Conservation (phyloP, 2,113 vertebrate species). For the Hydrochoerus hydrochaeris region DNA sequence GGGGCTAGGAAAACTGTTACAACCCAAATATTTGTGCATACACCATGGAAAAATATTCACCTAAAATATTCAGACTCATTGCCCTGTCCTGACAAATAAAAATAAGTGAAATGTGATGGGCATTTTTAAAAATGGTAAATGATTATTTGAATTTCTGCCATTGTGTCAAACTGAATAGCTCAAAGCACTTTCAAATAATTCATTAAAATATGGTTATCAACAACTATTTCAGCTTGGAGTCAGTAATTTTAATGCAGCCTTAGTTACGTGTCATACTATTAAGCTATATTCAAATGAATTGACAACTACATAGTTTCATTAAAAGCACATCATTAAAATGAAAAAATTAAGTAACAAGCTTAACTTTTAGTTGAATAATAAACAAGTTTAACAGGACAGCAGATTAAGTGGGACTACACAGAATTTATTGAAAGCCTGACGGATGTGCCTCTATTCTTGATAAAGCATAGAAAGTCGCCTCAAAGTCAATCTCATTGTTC, state of each 20-base stretch:
- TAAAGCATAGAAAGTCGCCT: background rate
- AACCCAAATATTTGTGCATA: background rate
- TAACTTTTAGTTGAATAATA: background rate
- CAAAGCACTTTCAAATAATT: slow-evolving; percentile 16
- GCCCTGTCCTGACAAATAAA: slow-evolving; percentile 20
- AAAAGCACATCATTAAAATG: background rate
- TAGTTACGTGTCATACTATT: background rate
- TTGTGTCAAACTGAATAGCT: background rate
- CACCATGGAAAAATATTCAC: background rate
- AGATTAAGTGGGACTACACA: background rate
- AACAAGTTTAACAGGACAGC: background rate
- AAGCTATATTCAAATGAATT: background rate
- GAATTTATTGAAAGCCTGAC: background rate
- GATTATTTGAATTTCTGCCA: slow-evolving; percentile 24
- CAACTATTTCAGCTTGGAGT: background rate
- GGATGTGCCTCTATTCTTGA: background rate
- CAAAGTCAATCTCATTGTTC: background rate
- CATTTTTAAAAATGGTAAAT: background rate
- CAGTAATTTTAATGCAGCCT: background rate
- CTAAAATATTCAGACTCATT: background rate
- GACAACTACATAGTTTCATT: background rate
- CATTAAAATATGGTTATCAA: background rate
- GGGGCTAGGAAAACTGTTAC: background rate
- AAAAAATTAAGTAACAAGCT: background rate
- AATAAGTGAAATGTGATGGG: background rate